Percentiles rank a stretch among this genome's conserved stretches.
phyloP scores from a whole-genome alignment of 2,797 vertebrate species.

The Manis crassicaudata region DNA sequence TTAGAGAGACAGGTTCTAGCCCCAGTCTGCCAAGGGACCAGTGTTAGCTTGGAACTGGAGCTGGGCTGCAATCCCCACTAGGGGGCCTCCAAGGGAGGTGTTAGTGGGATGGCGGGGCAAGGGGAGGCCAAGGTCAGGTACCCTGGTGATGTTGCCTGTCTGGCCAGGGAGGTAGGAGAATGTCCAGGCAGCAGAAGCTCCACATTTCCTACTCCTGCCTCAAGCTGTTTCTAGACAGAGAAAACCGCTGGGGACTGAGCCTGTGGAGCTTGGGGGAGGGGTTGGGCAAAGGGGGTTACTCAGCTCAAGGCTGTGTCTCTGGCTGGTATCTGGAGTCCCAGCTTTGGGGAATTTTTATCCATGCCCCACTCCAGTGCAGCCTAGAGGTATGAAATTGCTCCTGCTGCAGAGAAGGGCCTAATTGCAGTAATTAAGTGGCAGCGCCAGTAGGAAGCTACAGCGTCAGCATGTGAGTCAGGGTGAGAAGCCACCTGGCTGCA shows the following conservation, averaged over 20 bases:
- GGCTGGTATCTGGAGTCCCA: constrained; percentile 37
- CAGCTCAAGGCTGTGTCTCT: not conserved
- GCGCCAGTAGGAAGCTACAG: constrained; percentile 60
- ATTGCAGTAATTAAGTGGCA: constrained; percentile 78
- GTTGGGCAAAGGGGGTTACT: not conserved
- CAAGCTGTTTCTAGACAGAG: constrained; percentile 68
- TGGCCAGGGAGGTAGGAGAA: not conserved
- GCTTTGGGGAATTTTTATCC: constrained; percentile 48
- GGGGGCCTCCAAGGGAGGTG: not conserved
- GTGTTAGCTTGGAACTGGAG: constrained; percentile 22
- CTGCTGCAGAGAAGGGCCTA: constrained; percentile 64
- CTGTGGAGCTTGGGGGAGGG: not conserved
- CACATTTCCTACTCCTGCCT: not conserved
- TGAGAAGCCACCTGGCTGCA: constrained; percentile 64
- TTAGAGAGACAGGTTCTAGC: not conserved
- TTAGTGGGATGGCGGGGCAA: not conserved
- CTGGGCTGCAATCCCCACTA: constrained; percentile 47
- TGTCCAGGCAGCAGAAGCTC: not conserved
- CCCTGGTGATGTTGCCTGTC: not conserved
- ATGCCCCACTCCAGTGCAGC: not conserved
- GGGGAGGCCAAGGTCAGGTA: constrained; percentile 64
- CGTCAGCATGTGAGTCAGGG: constrained; percentile 58
- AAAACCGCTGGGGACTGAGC: constrained; percentile 14
- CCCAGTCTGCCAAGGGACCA: not conserved
- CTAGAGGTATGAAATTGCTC: constrained; percentile 69